Conservation (phyloP, 92 coral and sea anemone species). For the Siderastrea siderea region DNA sequence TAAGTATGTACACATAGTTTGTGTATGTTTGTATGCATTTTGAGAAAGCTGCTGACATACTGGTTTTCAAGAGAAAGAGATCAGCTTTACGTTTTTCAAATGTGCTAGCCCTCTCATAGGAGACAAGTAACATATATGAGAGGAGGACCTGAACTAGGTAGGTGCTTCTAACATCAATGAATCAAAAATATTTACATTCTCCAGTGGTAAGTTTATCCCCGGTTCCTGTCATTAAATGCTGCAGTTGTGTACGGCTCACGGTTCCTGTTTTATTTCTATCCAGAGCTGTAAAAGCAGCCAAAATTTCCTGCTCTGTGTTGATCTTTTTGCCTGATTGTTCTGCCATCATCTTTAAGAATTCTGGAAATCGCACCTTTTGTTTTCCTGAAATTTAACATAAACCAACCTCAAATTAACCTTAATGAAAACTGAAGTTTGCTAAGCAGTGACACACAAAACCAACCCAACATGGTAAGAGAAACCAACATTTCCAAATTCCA, state of each 20-base stretch:
- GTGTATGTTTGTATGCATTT: no score
- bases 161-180: background rate
- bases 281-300: conserved; percentile 87
- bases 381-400: conserved; percentile 56
- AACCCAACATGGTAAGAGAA: no score
- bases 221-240: conserved; percentile 82
- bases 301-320: conserved; percentile 77
- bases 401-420: no score
- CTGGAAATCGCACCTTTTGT: conserved; percentile 86
- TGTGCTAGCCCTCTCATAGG: no score
- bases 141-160: no score
- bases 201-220: conserved; percentile 83
- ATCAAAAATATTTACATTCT: conserved; percentile 75
- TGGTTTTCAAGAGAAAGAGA: background rate
- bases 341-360: conserved; percentile 92
- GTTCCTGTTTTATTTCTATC: conserved; percentile 78
- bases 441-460: no score
- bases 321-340: conserved; percentile 73
- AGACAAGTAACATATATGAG: no score
- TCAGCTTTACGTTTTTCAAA: no score
- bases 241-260: conserved; percentile 83
- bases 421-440: no score
- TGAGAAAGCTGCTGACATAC: background rate
- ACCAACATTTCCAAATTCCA: no score
- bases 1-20: no score